These are phyloP conservation scores for Heliconius melpomene DNA, from an alignment of 1,140 invertebrate genomes.

Conservation along the genomic window DNA sequence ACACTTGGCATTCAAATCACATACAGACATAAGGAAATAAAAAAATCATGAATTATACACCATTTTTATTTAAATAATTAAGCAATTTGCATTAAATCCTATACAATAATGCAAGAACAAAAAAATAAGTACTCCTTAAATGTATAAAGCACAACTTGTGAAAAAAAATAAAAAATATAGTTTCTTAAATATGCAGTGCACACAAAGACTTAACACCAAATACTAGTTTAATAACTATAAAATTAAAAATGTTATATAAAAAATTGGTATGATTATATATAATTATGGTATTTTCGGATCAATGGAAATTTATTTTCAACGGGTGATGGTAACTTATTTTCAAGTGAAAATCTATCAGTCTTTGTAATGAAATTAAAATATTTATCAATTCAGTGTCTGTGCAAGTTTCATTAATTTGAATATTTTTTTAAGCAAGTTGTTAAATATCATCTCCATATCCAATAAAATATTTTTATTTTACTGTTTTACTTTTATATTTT, in stretches of 20 bases:
- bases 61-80: not conserved
- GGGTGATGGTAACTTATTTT: not conserved
- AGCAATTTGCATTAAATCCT: not conserved
- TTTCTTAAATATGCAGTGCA: no score
- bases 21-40: slow-evolving; percentile 1
- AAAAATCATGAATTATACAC: not conserved
- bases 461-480: no score
- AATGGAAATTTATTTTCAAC: not conserved
- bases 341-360: not conserved
- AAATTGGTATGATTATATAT: not conserved
- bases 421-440: not conserved
- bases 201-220: not conserved
- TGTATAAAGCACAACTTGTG: not conserved
- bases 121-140: slow-evolving; percentile 6
- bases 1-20: not conserved
- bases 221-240: not conserved
- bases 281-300: not conserved
- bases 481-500: no score
- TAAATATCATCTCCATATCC: no score
- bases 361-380: not conserved
- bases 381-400: not conserved
- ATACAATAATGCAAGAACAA: not conserved
- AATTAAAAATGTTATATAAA: not conserved
- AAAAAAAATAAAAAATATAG: not conserved
- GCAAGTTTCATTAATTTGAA: not conserved